These are phyloP conservation scores for Isotomurus palustris DNA, from an alignment of 2,888 invertebrate species.

Conservation along the genomic window DNA sequence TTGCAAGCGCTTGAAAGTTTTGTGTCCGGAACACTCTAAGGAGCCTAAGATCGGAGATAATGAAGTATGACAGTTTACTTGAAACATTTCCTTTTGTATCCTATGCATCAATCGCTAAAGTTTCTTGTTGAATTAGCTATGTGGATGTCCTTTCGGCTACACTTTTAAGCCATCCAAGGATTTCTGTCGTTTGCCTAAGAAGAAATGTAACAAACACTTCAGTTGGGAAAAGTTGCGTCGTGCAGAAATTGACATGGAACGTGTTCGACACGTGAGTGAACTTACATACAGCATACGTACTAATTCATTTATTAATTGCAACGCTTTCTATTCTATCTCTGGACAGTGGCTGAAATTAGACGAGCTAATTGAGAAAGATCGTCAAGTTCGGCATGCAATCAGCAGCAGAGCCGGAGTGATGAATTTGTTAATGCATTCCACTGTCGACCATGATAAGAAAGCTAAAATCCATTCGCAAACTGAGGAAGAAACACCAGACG, in stretches of 20 bases:
- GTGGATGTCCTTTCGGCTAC: conserved; percentile 89
- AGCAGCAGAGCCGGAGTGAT: conserved; percentile 82
- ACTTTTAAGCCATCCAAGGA: conserved; percentile 59
- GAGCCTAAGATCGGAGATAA: conserved; percentile 80
- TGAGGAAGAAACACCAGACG: too few species aligned
- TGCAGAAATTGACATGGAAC: conserved; percentile 92
- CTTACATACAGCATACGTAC: too few species aligned
- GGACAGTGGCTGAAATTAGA: conserved; percentile 92
- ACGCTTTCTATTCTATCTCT: too few species aligned
- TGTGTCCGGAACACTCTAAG: conserved; percentile 97
- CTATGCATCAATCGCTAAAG: too few species aligned
- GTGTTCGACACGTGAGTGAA: conserved; percentile 55
- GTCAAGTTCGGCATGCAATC: conserved; percentile 69
- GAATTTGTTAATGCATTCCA: conserved; percentile 92
- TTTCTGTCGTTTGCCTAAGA: conserved; percentile 82
- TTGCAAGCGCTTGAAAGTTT: conserved; percentile 87
- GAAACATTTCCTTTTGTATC: too few species aligned
- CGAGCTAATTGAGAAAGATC: conserved; percentile 87
- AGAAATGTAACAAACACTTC: conserved; percentile 83
- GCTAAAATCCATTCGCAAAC: conserved; percentile 52
- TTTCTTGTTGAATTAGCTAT: too few species aligned
- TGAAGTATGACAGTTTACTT: conserved; percentile 54
- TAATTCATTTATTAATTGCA: conserved; percentile 51
- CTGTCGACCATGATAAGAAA: conserved; percentile 89
- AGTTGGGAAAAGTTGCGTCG: conserved; percentile 93